A percentile compares a stretch with the other conserved stretches of the same genome.
These are phyloP conservation scores for Abscondita cerata DNA, from an alignment of 2,888 invertebrate genomes.

Conservation along the genomic window DNA sequence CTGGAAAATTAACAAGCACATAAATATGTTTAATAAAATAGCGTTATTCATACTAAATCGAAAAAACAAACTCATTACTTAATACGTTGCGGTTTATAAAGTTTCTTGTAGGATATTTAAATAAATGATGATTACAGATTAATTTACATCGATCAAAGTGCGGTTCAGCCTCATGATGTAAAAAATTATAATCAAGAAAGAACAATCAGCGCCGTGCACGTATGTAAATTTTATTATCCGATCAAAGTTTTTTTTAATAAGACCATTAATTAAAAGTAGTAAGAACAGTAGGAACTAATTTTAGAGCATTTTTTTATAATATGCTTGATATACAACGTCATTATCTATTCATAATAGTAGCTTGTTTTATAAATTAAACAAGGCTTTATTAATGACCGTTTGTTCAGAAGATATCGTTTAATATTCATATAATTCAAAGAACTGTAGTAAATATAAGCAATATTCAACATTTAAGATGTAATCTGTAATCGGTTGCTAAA, in stretches of 20 bases:
- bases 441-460: neutral
- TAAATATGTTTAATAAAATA: too few relatives aligned
- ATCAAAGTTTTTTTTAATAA: neutral
- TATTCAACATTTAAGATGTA: neutral
- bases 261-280: neutral
- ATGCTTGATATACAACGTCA: neutral
- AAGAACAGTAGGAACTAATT: neutral
- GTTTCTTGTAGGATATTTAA: too few relatives aligned
- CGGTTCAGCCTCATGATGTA: too few relatives aligned
- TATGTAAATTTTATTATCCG: slow-evolving; percentile 6
- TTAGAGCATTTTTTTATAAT: neutral
- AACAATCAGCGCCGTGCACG: too few relatives aligned
- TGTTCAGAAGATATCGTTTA: neutral
- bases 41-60: too few relatives aligned
- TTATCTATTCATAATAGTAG: slow-evolving; percentile 2
- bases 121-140: too few relatives aligned
- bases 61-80: too few relatives aligned
- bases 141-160: too few relatives aligned
- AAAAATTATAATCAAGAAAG: too few relatives aligned
- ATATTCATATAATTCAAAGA: slow-evolving; percentile 6
- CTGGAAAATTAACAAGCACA: too few relatives aligned
- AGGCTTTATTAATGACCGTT: slow-evolving; percentile 6
- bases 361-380: slow-evolving; percentile 10
- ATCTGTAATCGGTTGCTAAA: slow-evolving; percentile 4
- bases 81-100: too few relatives aligned